Conservation (phyloP, 2,888 invertebrate genomes). For the Sminthurides aquaticus region DNA sequence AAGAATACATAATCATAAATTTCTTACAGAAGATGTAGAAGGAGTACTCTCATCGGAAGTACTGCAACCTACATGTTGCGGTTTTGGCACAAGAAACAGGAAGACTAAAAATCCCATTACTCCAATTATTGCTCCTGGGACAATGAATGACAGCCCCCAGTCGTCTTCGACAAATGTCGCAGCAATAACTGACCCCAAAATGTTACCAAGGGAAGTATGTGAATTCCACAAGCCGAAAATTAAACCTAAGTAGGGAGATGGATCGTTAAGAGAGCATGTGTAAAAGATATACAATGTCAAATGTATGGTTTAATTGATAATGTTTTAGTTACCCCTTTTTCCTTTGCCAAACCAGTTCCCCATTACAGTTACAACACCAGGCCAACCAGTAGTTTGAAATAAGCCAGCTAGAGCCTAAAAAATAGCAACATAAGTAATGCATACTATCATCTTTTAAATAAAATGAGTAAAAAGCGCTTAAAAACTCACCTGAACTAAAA, state of each 20-base stretch:
- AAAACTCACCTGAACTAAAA: slow-evolving; percentile 66
- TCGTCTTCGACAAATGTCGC: slow-evolving; percentile 73
- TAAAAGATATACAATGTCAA: background rate
- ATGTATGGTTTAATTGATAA: background rate
- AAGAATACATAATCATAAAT: background rate
- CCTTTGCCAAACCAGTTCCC: slow-evolving; percentile 96
- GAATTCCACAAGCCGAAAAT: slow-evolving; percentile 97
- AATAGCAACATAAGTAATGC: slow-evolving; percentile 8
- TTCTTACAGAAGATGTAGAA: slow-evolving; percentile 7
- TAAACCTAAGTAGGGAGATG: slow-evolving; percentile 50
- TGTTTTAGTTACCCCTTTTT: slow-evolving; percentile 58
- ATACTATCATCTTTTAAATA: background rate
- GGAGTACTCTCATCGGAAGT: slow-evolving; percentile 45
- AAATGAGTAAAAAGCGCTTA: background rate
- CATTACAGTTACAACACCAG: slow-evolving; percentile 83
- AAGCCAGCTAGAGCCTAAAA: slow-evolving; percentile 69
- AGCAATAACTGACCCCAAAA: slow-evolving; percentile 83
- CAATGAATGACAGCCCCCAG: slow-evolving; percentile 84
- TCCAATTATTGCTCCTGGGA: slow-evolving; percentile 74
- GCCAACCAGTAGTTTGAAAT: slow-evolving; percentile 92
- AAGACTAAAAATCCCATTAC: slow-evolving; percentile 65
- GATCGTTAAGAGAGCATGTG: too few relatives aligned
- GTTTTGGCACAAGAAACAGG: slow-evolving; percentile 76
- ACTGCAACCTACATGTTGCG: slow-evolving; percentile 62
- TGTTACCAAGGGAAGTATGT: slow-evolving; percentile 92